phyloP scores from a whole-genome alignment of 1,140 invertebrate genomes.

The Caenorhabditis inopinata region DNA sequence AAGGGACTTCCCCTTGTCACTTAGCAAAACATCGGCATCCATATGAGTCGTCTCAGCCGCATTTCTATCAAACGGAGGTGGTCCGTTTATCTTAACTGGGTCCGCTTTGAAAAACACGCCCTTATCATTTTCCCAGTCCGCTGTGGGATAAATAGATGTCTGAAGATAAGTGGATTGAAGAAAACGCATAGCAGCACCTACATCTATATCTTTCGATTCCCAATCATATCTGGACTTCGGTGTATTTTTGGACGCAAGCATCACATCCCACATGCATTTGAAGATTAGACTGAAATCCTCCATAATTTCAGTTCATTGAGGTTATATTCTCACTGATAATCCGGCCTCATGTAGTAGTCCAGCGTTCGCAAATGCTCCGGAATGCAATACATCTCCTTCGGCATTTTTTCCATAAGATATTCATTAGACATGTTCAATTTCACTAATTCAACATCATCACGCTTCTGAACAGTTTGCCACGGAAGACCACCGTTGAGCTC shows the following conservation, averaged over 20 bases:
- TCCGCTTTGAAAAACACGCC: conserved; percentile 40
- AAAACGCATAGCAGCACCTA: background rate
- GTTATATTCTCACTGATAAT: conserved; percentile 23
- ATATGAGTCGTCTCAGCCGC: background rate
- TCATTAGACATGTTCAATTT: conserved; percentile 50
- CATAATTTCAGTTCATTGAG: background rate
- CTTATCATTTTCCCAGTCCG: background rate
- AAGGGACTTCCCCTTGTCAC: too few relatives aligned
- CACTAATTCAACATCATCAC: conserved; percentile 40
- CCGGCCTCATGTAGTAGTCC: conserved; percentile 43
- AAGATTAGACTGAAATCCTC: background rate
- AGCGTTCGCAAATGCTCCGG: background rate
- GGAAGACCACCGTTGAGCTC: conserved; percentile 57
- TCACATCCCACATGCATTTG: background rate
- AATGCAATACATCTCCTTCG: background rate
- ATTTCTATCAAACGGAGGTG: background rate
- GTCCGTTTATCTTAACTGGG: conserved; percentile 43
- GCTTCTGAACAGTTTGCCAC: conserved; percentile 52
- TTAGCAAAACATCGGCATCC: background rate
- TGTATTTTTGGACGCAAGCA: background rate
- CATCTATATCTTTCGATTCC: conserved; percentile 25
- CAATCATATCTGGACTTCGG: conserved; percentile 37
- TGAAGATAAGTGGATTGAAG: background rate
- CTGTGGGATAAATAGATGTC: background rate
- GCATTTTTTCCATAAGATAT: conserved; percentile 47